Percentiles rank a stretch among this genome's conserved stretches.
These are phyloP conservation scores for Heliangelus exortis DNA, from an alignment of 2,797 vertebrate genomes.

Conservation along the genomic window DNA sequence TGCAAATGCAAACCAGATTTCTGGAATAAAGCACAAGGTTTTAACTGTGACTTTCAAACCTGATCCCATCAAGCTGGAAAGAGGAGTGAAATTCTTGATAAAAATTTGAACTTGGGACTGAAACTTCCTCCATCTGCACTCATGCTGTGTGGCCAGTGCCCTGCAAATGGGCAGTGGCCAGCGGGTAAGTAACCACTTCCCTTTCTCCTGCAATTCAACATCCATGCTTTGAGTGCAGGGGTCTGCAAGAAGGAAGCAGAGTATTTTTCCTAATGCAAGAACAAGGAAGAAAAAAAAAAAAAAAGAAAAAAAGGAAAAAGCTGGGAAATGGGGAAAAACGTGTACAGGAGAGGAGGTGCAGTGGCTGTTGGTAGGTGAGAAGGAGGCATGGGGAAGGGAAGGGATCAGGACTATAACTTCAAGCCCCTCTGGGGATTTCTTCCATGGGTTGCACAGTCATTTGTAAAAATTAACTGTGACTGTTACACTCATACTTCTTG, in stretches of 20 bases:
- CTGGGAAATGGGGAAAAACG: neutral
- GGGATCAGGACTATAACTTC: conserved; percentile 22
- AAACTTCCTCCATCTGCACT: neutral
- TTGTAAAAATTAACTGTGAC: conserved; percentile 49
- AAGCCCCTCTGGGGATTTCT: neutral
- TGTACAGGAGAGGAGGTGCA: neutral
- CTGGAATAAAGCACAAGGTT: neutral
- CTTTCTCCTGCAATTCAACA: neutral
- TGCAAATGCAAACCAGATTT: neutral
- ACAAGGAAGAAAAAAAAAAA: neutral
- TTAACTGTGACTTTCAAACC: neutral
- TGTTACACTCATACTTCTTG: neutral
- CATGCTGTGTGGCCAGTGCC: neutral
- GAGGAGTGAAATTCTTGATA: neutral
- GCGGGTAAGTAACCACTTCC: neutral
- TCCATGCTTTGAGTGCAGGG: neutral
- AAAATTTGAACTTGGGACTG: neutral
- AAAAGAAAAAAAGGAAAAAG: rapidly evolving
- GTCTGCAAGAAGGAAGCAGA: neutral
- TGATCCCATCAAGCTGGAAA: neutral
- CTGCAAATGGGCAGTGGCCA: neutral
- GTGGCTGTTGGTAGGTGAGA: neutral
- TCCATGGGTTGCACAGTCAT: conserved; percentile 26
- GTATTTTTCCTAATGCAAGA: neutral
- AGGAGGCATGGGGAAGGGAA: neutral